phyloP scores from a whole-genome alignment of 2,113 vertebrate species.

The Gallinago media region DNA sequence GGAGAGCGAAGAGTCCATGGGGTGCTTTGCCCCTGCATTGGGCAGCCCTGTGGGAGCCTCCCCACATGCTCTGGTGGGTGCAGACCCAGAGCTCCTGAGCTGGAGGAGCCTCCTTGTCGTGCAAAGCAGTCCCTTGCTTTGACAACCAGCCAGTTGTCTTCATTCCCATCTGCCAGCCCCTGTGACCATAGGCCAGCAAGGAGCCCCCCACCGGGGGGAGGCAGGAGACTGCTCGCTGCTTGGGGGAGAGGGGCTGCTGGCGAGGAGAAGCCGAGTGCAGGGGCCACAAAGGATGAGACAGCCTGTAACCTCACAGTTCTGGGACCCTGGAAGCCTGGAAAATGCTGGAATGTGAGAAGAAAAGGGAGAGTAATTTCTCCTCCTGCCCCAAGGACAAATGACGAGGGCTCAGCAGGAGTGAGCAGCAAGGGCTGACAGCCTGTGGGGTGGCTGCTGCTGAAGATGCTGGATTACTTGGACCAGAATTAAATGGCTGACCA shows the following conservation, averaged over 20 bases:
- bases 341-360: not conserved
- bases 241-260: accelerated
- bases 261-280: not conserved
- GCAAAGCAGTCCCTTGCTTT: not conserved
- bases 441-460: not conserved
- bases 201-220: no score
- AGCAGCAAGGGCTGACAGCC: not conserved
- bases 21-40: not conserved
- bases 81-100: not conserved
- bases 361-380: not conserved
- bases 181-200: not conserved
- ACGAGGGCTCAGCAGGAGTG: not conserved
- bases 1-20: not conserved
- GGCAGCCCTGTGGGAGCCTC: not conserved
- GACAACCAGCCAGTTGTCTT: not conserved
- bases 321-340: not conserved
- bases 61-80: not conserved
- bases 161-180: not conserved
- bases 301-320: not conserved
- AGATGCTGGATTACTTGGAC: not conserved
- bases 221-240: not conserved
- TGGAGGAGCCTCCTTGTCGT: not conserved
- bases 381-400: not conserved
- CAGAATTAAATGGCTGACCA: not conserved
- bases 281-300: not conserved